These are phyloP conservation scores for Ceramica pisi DNA, from an alignment of 2,888 invertebrate genomes.

Conservation along the genomic window DNA sequence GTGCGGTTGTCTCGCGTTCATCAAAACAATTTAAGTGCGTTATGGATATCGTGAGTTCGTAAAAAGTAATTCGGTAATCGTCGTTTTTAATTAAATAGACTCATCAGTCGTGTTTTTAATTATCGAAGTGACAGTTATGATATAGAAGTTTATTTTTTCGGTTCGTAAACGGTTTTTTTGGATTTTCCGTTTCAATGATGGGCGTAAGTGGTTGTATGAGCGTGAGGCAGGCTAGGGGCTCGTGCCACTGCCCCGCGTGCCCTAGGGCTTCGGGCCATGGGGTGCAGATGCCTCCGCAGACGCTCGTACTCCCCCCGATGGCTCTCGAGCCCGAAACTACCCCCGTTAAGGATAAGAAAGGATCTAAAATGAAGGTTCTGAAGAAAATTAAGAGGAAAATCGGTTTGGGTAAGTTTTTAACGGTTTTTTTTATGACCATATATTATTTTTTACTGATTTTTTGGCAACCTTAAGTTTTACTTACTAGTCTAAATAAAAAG, in stretches of 20 bases:
- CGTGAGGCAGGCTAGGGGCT: slow-evolving; percentile 90
- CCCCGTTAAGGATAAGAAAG: slow-evolving; percentile 88
- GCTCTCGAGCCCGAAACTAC: slow-evolving; percentile 86
- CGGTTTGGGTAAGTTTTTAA: slow-evolving; percentile 94
- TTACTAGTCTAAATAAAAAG: background rate
- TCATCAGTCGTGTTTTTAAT: slow-evolving; percentile 44
- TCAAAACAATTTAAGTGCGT: slow-evolving; percentile 62
- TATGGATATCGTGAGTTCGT: slow-evolving; percentile 69
- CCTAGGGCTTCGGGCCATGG: slow-evolving; percentile 85
- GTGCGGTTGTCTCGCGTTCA: slow-evolving; percentile 81
- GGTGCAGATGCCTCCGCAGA: slow-evolving; percentile 84
- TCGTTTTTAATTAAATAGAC: slow-evolving; percentile 35
- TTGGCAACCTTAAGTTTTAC: background rate
- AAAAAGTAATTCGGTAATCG: slow-evolving; percentile 50
- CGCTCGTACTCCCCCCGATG: slow-evolving; percentile 88
- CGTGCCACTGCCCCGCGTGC: slow-evolving; percentile 90
- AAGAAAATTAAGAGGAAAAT: slow-evolving; percentile 97
- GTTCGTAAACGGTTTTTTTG: slow-evolving; percentile 51
- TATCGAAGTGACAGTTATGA: slow-evolving; percentile 58
- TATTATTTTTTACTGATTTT: background rate
- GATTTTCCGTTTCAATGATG: slow-evolving; percentile 83
- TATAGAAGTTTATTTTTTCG: slow-evolving; percentile 60
- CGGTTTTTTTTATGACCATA: slow-evolving; percentile 43
- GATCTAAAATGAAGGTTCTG: slow-evolving; percentile 95
- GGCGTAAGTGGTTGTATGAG: slow-evolving; percentile 91